Percentiles rank a stretch among this genome's conserved stretches.
Conservation (phyloP, 2,113 vertebrate species). For the Tachysurus vachellii region DNA sequence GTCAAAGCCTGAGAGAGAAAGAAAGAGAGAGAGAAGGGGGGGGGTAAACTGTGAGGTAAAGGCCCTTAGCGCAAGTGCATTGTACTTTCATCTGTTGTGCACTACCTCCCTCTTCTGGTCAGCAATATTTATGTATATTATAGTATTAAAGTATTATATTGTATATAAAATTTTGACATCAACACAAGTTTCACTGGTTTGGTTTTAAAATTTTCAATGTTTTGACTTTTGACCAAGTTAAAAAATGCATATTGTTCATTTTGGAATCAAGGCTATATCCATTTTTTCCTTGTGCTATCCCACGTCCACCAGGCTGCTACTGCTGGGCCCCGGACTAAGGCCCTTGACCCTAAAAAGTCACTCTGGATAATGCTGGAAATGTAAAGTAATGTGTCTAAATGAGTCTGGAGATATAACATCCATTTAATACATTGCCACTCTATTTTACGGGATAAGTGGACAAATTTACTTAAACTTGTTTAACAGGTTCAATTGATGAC, state of each 20-base stretch:
- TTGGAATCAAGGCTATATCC: background rate
- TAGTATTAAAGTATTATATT: no score
- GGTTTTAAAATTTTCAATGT: background rate
- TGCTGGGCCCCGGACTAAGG: no score
- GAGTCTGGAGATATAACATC: no score
- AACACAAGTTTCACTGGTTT: background rate
- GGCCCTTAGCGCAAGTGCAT: background rate
- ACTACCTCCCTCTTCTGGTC: conserved; percentile 33
- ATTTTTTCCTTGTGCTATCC: no score
- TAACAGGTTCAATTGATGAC: no score
- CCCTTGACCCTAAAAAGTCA: no score
- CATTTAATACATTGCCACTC: no score
- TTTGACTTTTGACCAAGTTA: background rate
- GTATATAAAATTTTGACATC: background rate
- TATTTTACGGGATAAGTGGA: no score
- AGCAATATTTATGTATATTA: background rate
- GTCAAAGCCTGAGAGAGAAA: background rate
- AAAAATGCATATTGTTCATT: background rate
- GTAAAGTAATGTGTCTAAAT: no score
- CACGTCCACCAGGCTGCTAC: no score
- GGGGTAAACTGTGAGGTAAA: background rate
- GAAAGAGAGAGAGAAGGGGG: background rate
- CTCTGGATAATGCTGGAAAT: no score
- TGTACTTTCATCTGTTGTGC: conserved; percentile 4
- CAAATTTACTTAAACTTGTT: no score